Percentiles rank a stretch among this genome's conserved stretches.
Conservation (phyloP, 1,140 invertebrate genomes). For the Argopecten irradians region DNA sequence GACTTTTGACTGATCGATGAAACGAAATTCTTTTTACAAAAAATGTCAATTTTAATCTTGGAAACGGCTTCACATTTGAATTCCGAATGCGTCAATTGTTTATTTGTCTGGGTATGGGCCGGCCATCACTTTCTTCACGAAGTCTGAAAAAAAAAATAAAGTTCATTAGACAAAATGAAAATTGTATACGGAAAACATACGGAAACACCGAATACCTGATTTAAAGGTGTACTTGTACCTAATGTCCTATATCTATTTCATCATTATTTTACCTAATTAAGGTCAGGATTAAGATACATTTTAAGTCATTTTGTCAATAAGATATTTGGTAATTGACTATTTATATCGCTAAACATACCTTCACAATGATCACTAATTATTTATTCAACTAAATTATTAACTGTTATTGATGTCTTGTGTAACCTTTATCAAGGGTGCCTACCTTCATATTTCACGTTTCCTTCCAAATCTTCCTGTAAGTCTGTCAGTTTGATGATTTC, state of each 20-base stretch:
- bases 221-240: too few species aligned
- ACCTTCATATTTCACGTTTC: slow-evolving; percentile 75
- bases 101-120: slow-evolving; percentile 66
- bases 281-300: too few species aligned
- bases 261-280: too few species aligned
- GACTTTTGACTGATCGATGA: neutral
- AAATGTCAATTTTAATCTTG: slow-evolving; percentile 26
- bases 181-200: neutral
- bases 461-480: slow-evolving; percentile 72
- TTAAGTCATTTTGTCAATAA: neutral
- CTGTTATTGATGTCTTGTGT: neutral
- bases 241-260: too few species aligned
- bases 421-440: too few species aligned
- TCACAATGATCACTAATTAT: neutral
- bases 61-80: slow-evolving; percentile 31
- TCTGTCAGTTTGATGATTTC: slow-evolving; percentile 81
- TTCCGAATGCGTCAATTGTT: slow-evolving; percentile 25
- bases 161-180: neutral
- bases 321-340: neutral
- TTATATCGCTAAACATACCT: neutral
- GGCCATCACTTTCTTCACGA: slow-evolving; percentile 74
- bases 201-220: too few species aligned
- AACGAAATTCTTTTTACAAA: slow-evolving; percentile 38
- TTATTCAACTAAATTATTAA: too few species aligned
- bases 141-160: slow-evolving; percentile 66